A percentile compares a stretch with the other conserved stretches of the same genome.
Conservation (phyloP, 2,113 vertebrate species). For the Nicator chloris region DNA sequence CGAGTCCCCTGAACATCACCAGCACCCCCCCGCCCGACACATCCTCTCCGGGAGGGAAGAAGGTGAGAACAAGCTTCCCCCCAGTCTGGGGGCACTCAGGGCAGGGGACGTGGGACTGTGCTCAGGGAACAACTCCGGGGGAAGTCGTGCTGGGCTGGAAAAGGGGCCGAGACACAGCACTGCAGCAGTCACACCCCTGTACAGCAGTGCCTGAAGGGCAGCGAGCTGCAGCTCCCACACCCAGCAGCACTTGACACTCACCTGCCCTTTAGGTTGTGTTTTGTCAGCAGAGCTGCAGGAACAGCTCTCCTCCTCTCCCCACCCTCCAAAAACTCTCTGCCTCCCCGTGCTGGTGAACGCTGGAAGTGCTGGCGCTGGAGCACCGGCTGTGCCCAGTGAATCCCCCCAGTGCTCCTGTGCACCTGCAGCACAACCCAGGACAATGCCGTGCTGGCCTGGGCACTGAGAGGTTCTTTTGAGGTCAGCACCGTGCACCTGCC, state of each 20-base stretch:
- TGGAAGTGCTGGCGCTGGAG: neutral
- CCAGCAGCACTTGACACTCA: neutral
- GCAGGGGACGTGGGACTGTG: too few relatives aligned
- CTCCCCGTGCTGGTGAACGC: neutral
- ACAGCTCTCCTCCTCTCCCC: neutral
- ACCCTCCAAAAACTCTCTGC: neutral
- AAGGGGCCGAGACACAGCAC: neutral
- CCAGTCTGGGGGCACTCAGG: neutral
- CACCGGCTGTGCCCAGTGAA: neutral
- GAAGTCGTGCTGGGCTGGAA: neutral
- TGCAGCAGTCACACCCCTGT: neutral
- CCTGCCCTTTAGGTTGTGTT: neutral
- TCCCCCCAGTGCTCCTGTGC: neutral
- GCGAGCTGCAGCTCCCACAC: neutral
- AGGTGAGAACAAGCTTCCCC: constrained; percentile 69
- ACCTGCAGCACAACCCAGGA: neutral
- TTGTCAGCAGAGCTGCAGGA: neutral
- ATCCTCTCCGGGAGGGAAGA: constrained; percentile 93
- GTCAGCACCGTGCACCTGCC: neutral
- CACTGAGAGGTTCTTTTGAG: neutral
- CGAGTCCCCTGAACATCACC: constrained; percentile 95
- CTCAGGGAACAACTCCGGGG: neutral
- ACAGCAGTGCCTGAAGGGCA: neutral
- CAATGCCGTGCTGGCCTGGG: neutral
- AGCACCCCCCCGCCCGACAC: constrained; percentile 94